These are phyloP conservation scores for Danionella cerebrum DNA, from an alignment of 2,113 vertebrate genomes.

Conservation along the genomic window DNA sequence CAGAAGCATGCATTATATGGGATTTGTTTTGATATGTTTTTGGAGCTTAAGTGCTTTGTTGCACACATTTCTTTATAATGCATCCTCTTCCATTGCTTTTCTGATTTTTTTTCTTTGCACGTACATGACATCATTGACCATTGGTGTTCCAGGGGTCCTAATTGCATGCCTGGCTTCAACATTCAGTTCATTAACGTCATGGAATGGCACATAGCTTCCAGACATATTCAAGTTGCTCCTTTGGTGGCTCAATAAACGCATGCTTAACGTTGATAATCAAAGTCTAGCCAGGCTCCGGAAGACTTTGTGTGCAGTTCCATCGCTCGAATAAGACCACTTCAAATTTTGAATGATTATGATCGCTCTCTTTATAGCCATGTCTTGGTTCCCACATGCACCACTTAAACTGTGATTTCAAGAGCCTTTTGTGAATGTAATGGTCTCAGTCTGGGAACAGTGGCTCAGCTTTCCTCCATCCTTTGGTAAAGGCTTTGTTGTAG, in stretches of 20 bases:
- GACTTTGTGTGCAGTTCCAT: neutral
- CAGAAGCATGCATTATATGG: too few relatives aligned
- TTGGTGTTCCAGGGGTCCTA: neutral
- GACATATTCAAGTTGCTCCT: neutral
- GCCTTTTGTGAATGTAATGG: constrained; percentile 15
- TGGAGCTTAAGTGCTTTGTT: too few relatives aligned
- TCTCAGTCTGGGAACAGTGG: constrained; percentile 9
- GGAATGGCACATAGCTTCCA: neutral
- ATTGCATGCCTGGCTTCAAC: neutral
- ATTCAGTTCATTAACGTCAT: neutral
- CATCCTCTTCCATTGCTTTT: too few relatives aligned
- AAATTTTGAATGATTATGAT: neutral
- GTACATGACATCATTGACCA: neutral
- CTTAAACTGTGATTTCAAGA: neutral
- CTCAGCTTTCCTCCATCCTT: neutral
- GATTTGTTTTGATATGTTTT: too few relatives aligned
- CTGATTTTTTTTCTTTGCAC: too few relatives aligned
- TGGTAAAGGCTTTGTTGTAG: neutral
- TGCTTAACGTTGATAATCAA: neutral
- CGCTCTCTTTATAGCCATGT: neutral
- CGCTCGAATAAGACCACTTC: neutral
- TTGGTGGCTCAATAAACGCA: neutral
- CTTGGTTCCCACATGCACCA: neutral
- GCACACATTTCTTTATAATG: too few relatives aligned
- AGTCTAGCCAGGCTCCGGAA: neutral